Conservation (phyloP, 2,888 invertebrate genomes). For the Hanleya hanleyi region DNA sequence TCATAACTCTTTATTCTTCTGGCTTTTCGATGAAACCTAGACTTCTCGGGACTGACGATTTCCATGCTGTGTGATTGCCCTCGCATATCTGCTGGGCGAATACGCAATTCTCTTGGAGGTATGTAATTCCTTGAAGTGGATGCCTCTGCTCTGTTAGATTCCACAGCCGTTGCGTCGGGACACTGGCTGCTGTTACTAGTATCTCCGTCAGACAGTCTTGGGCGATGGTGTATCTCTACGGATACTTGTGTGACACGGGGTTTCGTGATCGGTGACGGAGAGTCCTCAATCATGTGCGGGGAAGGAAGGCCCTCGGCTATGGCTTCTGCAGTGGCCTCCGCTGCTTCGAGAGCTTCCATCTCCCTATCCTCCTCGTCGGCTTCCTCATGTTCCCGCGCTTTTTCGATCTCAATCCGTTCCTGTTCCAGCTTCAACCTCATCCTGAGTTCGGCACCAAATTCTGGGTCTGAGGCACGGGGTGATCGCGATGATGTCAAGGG, state of each 20-base stretch:
- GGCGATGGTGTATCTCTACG: constrained; percentile 48
- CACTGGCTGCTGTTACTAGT: neutral
- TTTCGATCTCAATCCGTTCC: neutral
- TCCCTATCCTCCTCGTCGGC: neutral
- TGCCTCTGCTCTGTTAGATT: neutral
- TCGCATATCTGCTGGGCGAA: constrained; percentile 12
- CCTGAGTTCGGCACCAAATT: neutral
- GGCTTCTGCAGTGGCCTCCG: neutral
- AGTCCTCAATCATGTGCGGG: constrained; percentile 1
- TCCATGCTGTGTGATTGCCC: constrained; percentile 52
- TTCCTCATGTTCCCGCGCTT: neutral
- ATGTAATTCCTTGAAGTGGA: neutral
- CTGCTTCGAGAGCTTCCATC: neutral
- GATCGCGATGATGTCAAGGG: constrained; percentile 7
- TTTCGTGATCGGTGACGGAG: constrained; percentile 36
- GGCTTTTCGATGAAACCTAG: constrained; percentile 19
- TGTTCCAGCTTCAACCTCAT: neutral
- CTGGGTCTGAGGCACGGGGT: constrained; percentile 6
- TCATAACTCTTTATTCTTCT: constrained; percentile 65
- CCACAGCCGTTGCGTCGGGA: neutral
- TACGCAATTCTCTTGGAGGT: neutral
- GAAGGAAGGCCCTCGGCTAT: neutral
- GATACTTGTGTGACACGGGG: constrained; percentile 44
- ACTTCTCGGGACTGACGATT: constrained; percentile 34
- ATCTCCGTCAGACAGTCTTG: neutral